These are phyloP conservation scores for Lacerta bilineata DNA, from an alignment of 2,797 vertebrate genomes.

Conservation along the genomic window DNA sequence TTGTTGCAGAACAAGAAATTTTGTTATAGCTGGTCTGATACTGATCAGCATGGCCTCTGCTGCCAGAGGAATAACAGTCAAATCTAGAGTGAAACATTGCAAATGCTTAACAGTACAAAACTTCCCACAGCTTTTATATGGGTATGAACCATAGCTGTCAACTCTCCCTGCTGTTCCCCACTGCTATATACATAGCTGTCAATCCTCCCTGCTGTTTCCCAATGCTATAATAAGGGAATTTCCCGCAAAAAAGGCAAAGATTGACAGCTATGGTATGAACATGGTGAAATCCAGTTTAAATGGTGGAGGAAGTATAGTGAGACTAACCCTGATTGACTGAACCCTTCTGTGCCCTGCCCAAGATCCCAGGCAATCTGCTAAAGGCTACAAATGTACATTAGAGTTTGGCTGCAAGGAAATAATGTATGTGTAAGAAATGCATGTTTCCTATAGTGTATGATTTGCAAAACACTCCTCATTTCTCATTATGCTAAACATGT, in stretches of 20 bases:
- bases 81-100: conserved; percentile 9
- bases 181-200: too few species aligned
- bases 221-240: too few species aligned
- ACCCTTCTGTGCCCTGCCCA: not conserved
- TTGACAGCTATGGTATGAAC: not conserved
- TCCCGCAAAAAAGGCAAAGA: too few species aligned
- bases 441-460: not conserved
- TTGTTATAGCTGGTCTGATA: conserved; percentile 13
- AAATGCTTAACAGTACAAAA: conserved; percentile 12
- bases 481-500: not conserved
- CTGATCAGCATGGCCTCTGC: not conserved
- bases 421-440: conserved; percentile 7
- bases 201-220: too few species aligned
- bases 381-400: not conserved
- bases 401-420: not conserved
- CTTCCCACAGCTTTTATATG: conserved; percentile 8
- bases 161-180: too few species aligned
- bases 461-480: not conserved
- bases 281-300: conserved; percentile 4
- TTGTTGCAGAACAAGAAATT: conserved; percentile 4
- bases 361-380: conserved; percentile 8
- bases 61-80: not conserved
- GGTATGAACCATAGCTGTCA: not conserved
- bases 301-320: not conserved
- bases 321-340: not conserved